A percentile compares a stretch with the other conserved stretches of the same genome.
phyloP scores from a whole-genome alignment of 2,797 vertebrate genomes.

The Neosalanx taihuensis region DNA sequence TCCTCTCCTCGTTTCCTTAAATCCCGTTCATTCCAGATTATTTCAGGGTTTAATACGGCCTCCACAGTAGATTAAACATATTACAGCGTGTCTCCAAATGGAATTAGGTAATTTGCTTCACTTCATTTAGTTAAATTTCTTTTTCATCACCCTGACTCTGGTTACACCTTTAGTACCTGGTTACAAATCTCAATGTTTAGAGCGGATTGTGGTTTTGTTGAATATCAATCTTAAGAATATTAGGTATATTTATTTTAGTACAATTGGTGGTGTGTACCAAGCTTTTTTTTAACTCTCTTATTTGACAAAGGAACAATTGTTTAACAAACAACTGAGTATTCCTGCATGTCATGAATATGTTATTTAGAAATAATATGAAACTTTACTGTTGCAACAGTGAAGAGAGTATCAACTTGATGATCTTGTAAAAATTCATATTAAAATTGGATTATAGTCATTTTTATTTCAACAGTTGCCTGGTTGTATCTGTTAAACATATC shows the following conservation, averaged over 20 bases:
- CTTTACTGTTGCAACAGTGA: not conserved
- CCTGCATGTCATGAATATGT: too few relatives aligned
- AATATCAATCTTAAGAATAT: not conserved
- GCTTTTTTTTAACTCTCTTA: not conserved
- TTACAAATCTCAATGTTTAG: not conserved
- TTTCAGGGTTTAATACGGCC: slow-evolving; percentile 50
- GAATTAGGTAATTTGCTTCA: slow-evolving; percentile 59
- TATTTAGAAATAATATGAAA: too few relatives aligned
- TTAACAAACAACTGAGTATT: not conserved
- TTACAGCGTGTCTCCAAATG: slow-evolving; percentile 55
- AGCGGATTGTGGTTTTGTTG: not conserved
- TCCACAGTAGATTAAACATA: slow-evolving; percentile 57
- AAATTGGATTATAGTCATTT: slow-evolving; percentile 62
- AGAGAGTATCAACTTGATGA: not conserved
- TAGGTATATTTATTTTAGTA: not conserved
- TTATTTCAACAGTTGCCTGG: slow-evolving; percentile 19
- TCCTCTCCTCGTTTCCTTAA: slow-evolving; percentile 29
- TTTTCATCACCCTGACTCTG: slow-evolving; percentile 23
- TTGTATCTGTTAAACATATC: slow-evolving; percentile 33
- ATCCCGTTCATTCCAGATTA: slow-evolving; percentile 53
- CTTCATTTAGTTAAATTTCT: slow-evolving; percentile 49
- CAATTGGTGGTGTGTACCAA: not conserved
- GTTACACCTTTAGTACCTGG: not conserved
- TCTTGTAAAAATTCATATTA: slow-evolving; percentile 38
- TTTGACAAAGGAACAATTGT: not conserved